phyloP scores from a whole-genome alignment of 2,888 invertebrate genomes.

The Microdon myrmicae region DNA sequence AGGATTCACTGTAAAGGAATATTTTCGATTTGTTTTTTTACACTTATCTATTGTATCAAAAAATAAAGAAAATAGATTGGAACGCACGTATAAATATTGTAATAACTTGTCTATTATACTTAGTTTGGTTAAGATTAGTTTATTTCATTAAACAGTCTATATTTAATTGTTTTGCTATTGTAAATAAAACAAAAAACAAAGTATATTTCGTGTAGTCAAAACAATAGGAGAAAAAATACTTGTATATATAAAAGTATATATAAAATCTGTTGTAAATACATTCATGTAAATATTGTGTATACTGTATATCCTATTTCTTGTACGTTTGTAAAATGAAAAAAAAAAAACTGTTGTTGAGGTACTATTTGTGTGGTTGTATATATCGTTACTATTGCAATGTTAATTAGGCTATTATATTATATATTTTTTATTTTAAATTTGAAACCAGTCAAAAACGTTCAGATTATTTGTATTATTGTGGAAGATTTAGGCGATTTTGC shows the following conservation, averaged over 20 bases:
- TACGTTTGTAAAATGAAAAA: constrained; percentile 22
- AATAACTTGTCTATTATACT: no score
- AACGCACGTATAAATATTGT: no score
- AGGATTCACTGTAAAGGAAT: no score
- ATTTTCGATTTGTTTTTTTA: no score
- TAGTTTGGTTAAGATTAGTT: no score
- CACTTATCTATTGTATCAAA: no score
- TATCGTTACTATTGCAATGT: constrained; percentile 36
- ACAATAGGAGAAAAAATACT: no score
- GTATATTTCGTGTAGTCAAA: no score
- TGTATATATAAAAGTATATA: constrained; percentile 22
- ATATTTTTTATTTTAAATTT: constrained; percentile 19
- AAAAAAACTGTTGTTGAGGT: constrained; percentile 25
- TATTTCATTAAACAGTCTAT: no score
- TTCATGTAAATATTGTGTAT: constrained; percentile 44
- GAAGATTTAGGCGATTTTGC: constrained; percentile 49
- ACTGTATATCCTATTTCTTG: constrained; percentile 42
- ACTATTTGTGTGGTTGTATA: constrained; percentile 32
- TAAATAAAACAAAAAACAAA: no score
- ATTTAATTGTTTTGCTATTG: no score
- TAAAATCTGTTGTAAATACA: constrained; percentile 30
- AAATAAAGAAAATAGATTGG: no score
- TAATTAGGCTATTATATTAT: constrained; percentile 19
- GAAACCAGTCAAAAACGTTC: constrained; percentile 66
- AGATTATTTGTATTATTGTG: constrained; percentile 56